A percentile compares a stretch with the other conserved stretches of the same genome.
These are phyloP conservation scores for Notoglanidium macrostoma DNA, from an alignment of 2,797 vertebrate species.

Conservation along the genomic window DNA sequence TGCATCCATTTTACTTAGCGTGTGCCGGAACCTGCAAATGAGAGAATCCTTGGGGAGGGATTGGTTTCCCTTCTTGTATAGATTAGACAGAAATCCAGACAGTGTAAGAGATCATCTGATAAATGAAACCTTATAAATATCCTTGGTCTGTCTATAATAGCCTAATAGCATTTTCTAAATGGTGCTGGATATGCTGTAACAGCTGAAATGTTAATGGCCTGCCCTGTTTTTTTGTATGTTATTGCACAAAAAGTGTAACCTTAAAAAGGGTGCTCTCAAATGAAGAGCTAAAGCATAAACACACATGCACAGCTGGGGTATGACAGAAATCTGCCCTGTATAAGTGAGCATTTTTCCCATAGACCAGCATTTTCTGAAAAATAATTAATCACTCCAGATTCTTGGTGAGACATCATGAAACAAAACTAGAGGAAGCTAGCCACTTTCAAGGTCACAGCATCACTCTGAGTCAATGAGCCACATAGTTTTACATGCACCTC, in stretches of 20 bases:
- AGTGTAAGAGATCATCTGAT: background rate
- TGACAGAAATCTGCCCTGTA: slow-evolving; percentile 19
- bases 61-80: slow-evolving; percentile 30
- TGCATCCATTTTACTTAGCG: slow-evolving; percentile 20
- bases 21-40: background rate
- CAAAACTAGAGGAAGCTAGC: background rate
- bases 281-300: background rate
- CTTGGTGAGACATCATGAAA: slow-evolving; percentile 19
- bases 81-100: slow-evolving; percentile 26
- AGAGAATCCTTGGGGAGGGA: slow-evolving; percentile 6
- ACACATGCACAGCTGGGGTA: slow-evolving; percentile 21
- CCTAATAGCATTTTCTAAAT: slow-evolving; percentile 5
- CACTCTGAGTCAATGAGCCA: slow-evolving; percentile 15
- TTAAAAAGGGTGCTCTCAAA: slow-evolving; percentile 3
- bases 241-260: slow-evolving; percentile 11
- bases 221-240: background rate
- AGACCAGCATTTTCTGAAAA: slow-evolving; percentile 28
- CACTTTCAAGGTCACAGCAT: slow-evolving; percentile 31
- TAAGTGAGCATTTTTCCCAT: slow-evolving; percentile 15
- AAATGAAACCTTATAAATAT: slow-evolving; percentile 22
- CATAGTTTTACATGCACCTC: slow-evolving; percentile 6
- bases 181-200: background rate
- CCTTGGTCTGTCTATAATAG: slow-evolving; percentile 11
- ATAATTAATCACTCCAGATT: slow-evolving; percentile 37
- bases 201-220: slow-evolving; percentile 6